phyloP scores from a whole-genome alignment of 1,140 invertebrate species.

The Euglossa dilemma region DNA sequence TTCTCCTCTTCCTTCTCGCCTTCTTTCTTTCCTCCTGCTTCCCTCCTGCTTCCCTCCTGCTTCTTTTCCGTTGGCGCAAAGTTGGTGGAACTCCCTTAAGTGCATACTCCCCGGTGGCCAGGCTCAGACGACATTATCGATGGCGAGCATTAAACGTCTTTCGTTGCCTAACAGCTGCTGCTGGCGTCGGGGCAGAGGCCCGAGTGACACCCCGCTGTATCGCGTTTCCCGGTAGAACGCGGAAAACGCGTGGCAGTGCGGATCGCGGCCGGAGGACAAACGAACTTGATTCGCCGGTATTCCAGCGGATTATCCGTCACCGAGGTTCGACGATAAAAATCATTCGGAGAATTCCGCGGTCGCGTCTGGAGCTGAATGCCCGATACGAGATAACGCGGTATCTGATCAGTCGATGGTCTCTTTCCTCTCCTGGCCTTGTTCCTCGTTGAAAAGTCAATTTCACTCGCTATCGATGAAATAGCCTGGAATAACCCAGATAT shows the following conservation, averaged over 20 bases:
- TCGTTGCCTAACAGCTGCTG: neutral
- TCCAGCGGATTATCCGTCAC: too few species aligned
- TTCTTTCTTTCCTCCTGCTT: too few species aligned
- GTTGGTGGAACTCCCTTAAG: conserved; percentile 39
- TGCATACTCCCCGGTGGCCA: conserved; percentile 40
- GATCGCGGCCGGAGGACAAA: neutral
- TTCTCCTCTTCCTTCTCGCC: neutral
- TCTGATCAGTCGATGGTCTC: neutral
- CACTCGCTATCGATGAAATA: conserved; percentile 14
- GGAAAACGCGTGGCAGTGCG: neutral
- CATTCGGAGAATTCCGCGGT: neutral
- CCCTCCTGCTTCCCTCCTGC: neutral
- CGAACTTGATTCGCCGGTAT: neutral
- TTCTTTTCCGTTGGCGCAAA: conserved; percentile 8
- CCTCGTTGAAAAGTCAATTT: conserved; percentile 36
- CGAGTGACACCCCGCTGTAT: neutral
- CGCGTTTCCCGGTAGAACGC: neutral
- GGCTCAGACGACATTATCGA: conserved; percentile 63
- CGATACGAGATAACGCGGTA: neutral
- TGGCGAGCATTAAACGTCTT: conserved; percentile 61
- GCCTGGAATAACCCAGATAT: conserved; percentile 37
- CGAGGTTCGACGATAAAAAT: neutral
- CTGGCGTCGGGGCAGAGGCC: neutral
- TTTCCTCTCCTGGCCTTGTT: neutral
- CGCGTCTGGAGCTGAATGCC: neutral